Evolutionary conservation across 2,888 invertebrate genomes (phyloP), one percentile per base, ranked within the genome.

Genomic region (Camptogramma bilineatum): DNA sequence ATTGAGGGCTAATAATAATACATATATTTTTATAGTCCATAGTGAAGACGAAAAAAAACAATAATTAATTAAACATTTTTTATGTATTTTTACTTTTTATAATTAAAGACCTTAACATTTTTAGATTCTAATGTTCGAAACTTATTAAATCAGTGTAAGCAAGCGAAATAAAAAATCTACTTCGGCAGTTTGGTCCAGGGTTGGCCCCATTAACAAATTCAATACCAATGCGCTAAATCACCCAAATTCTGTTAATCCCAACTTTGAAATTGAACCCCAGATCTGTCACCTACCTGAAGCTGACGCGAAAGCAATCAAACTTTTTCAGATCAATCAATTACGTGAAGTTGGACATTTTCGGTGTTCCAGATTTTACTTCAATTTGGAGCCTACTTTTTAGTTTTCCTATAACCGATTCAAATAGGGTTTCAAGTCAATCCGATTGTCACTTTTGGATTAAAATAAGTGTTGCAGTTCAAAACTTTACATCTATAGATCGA

Each of bases 291-390:
- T 39, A 28, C 39, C 59, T 55, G 31, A 9, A 10, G 17, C 39
- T 46, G 13, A 52, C 42, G 5, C 39, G 16, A 46, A 59, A 47
- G 34, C 44, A 51, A 64, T 34, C 31, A 31, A 59, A 64, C 54
- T 64, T 59, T 63, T 58, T 39, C 17, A 24, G 34, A 64, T 51
- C 64, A 64, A 64, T 39, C 53, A 59, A 50, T 55, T 44, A 53
- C 16, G 17, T 17, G 17, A 44, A 44, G 44, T 44, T 44, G 44
- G 44, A 17, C 17, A 16, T 16, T 44, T 44, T 44, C 17, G 44
- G 39, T 39, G 28, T 13, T 13, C 34, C 34, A 13, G 34, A 39
- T 39, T 39, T 39, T 28, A 28, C 28, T 28, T 39, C 13, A 13
- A 39, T 39, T 39, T 39, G 34, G 13, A 39, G 34, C 34, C 34